Conservation (phyloP, 2,888 invertebrate species). For the Stenichneumon culpator region DNA sequence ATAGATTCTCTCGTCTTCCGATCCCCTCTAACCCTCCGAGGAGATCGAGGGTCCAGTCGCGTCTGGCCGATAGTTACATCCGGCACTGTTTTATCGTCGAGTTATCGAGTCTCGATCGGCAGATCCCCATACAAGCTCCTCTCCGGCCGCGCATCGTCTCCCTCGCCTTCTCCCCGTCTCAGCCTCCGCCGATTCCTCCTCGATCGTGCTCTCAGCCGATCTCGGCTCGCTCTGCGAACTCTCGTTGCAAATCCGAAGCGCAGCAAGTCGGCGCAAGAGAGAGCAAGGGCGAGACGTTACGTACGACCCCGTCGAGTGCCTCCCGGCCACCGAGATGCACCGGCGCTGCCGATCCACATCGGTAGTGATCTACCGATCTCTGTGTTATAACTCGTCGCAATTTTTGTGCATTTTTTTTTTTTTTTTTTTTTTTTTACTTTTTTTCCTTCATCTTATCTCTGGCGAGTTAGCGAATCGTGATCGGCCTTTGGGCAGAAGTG, state of each 20-base stretch:
- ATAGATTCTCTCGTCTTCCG: conserved; percentile 50
- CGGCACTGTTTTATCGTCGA: conserved; percentile 71
- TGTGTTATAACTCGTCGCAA: conserved; percentile 73
- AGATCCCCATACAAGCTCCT: conserved; percentile 14
- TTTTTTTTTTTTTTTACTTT: not conserved
- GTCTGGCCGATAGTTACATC: conserved; percentile 69
- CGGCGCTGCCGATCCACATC: conserved; percentile 79
- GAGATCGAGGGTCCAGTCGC: conserved; percentile 57
- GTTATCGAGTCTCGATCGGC: conserved; percentile 68
- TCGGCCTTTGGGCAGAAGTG: conserved; percentile 80
- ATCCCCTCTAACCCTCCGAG: not conserved
- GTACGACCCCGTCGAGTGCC: conserved; percentile 49
- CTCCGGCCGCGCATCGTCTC: not conserved
- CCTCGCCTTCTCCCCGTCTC: not conserved
- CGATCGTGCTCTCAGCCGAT: conserved; percentile 5
- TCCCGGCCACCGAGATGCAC: conserved; percentile 41
- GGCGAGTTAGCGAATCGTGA: conserved; percentile 77
- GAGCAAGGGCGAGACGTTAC: conserved; percentile 47
- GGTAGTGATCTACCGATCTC: conserved; percentile 82
- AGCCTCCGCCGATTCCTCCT: not conserved
- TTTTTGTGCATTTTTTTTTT: not conserved
- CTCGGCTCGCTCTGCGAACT: conserved; percentile 1
- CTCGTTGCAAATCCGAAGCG: conserved; percentile 14
- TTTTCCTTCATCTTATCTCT: conserved; percentile 7
- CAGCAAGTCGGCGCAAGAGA: conserved; percentile 1